phyloP scores from a whole-genome alignment of 23 tunicate genomes.

The Styela clava region DNA sequence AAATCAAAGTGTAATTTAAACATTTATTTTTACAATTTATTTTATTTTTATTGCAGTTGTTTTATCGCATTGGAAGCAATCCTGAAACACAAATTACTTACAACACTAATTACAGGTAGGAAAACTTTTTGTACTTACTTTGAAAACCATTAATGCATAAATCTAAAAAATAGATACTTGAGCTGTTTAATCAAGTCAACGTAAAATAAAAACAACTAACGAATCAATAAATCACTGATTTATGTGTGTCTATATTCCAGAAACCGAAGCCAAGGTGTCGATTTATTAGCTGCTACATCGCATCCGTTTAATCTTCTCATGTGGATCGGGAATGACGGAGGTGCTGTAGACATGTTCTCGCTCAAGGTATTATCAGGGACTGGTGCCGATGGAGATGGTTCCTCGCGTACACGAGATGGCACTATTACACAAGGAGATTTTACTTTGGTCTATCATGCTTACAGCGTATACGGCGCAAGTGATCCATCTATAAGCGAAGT shows the following conservation, averaged over 20 bases:
- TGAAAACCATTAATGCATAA: no score
- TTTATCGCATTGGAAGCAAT: constrained; percentile 40
- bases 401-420: constrained; percentile 31
- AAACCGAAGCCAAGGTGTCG: constrained; percentile 44
- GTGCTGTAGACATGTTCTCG: constrained; percentile 33
- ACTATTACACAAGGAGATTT: constrained; percentile 27
- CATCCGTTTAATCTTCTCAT: constrained; percentile 77
- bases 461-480: constrained; percentile 62
- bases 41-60: constrained; percentile 33
- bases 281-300: constrained; percentile 54
- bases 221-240: no score
- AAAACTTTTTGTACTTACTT: no score
- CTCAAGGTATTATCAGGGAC: constrained; percentile 77
- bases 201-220: no score
- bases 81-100: constrained; percentile 33
- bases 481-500: constrained; percentile 87
- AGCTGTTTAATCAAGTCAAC: no score
- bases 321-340: constrained; percentile 71
- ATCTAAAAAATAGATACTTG: no score
- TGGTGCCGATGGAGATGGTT: constrained; percentile 77
- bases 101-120: constrained; percentile 45
- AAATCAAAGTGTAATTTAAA: no score
- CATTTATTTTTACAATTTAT: no score
- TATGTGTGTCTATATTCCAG: no score
- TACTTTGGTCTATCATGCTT: constrained; percentile 31